Evolutionary conservation across 2,113 vertebrate genomes (phyloP).

Genomic region (Pachyramphus minor): DNA sequence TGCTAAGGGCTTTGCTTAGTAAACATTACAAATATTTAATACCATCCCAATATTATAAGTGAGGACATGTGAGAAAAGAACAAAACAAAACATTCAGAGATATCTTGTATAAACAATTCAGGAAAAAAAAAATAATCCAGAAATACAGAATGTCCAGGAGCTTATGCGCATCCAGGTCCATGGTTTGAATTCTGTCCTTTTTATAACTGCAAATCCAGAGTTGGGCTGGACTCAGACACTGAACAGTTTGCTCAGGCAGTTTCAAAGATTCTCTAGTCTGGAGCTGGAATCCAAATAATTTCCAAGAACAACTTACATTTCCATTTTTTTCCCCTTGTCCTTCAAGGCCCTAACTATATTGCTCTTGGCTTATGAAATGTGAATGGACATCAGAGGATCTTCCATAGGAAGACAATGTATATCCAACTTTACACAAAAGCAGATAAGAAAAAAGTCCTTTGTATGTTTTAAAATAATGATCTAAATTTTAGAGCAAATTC

Average conservation of each 20-base stretch:
- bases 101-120: background rate
- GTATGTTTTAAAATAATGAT: background rate
- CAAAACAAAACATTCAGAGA: background rate
- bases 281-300: background rate
- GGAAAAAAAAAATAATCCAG: background rate
- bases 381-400: background rate
- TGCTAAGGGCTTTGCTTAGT: background rate
- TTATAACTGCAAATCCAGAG: background rate
- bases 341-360: background rate
- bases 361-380: background rate
- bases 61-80: background rate
- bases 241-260: background rate
- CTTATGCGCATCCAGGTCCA: background rate
- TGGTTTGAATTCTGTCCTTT: background rate
- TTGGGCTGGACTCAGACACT: background rate
- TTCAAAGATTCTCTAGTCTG: constrained; percentile 18
- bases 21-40: background rate
- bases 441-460: background rate
- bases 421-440: background rate
- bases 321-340: constrained; percentile 2
- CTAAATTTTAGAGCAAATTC: background rate
- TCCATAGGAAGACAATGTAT: background rate
- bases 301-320: constrained; percentile 15
- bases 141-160: background rate
- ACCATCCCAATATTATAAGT: background rate